Conservation (phyloP, 2,113 vertebrate species). For the Ancistrus triradiatus region DNA sequence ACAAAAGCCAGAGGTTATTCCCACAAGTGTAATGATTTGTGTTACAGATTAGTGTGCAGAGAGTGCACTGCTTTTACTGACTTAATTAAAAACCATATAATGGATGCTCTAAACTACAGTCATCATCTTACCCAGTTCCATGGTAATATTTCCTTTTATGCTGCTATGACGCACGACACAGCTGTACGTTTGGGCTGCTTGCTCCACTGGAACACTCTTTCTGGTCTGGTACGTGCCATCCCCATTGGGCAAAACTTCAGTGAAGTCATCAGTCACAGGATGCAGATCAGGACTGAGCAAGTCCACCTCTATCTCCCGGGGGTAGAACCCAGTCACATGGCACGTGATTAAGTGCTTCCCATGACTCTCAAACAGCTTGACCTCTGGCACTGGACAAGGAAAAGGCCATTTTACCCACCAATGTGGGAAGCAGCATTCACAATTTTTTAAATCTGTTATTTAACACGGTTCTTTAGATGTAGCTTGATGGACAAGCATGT, state of each 20-base stretch:
- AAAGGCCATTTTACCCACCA: no score
- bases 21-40: no score
- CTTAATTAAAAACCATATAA: no score
- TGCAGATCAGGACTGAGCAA: slow-evolving; percentile 4
- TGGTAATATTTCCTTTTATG: slow-evolving; percentile 9
- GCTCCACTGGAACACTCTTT: slow-evolving; percentile 10
- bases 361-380: neutral
- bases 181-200: neutral
- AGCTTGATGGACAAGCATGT: no score
- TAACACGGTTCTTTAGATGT: no score
- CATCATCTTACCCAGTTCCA: slow-evolving; percentile 1
- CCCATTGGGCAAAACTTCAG: slow-evolving; percentile 8
- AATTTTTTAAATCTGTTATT: no score
- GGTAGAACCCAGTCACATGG: slow-evolving; percentile 29
- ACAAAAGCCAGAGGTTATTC: no score
- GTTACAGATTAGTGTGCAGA: no score
- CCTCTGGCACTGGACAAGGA: slow-evolving; percentile 24
- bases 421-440: no score
- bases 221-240: slow-evolving; percentile 31
- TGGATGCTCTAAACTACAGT: no score
- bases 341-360: neutral
- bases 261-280: neutral
- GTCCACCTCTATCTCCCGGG: slow-evolving; percentile 7
- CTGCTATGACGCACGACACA: slow-evolving; percentile 27
- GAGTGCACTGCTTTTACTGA: no score